Percentiles rank a stretch among this genome's conserved stretches.
Conservation (phyloP, 1,140 invertebrate species). For the Oppia nitens region DNA sequence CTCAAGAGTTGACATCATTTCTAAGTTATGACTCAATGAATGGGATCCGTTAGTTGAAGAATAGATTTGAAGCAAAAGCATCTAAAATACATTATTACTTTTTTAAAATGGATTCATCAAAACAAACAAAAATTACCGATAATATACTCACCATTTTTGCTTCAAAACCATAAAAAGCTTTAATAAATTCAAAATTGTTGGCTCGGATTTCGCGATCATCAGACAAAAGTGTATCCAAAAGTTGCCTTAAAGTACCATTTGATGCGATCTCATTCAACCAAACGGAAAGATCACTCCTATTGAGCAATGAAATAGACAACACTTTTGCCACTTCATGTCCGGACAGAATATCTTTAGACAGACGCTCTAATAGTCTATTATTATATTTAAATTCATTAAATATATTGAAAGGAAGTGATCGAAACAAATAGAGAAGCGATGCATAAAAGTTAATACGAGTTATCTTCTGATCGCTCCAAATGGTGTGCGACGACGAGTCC, state of each 20-base stretch:
- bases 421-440: conserved; percentile 11
- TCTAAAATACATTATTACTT: conserved; percentile 1
- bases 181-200: conserved; percentile 15
- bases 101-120: neutral
- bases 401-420: conserved; percentile 4
- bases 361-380: conserved; percentile 10
- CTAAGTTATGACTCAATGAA: conserved; percentile 13
- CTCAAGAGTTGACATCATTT: conserved; percentile 9
- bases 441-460: conserved; percentile 17
- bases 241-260: conserved; percentile 16
- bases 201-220: conserved; percentile 16
- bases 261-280: conserved; percentile 16
- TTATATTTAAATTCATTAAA: conserved; percentile 14
- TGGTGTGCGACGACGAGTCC: conserved; percentile 7
- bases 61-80: conserved; percentile 12
- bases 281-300: conserved; percentile 8
- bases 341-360: conserved; percentile 17
- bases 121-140: neutral
- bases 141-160: conserved; percentile 15
- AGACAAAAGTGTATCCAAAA: conserved; percentile 12
- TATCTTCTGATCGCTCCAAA: conserved; percentile 15
- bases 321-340: conserved; percentile 19
- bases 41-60: neutral
- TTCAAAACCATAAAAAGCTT: conserved; percentile 19
- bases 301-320: conserved; percentile 15